Evolutionary conservation across 30 jellyfish, hydroid and myxozoan species (phyloP), one percentile per base, ranked within the genome.

Genomic region (Aurelia sp.): DNA sequence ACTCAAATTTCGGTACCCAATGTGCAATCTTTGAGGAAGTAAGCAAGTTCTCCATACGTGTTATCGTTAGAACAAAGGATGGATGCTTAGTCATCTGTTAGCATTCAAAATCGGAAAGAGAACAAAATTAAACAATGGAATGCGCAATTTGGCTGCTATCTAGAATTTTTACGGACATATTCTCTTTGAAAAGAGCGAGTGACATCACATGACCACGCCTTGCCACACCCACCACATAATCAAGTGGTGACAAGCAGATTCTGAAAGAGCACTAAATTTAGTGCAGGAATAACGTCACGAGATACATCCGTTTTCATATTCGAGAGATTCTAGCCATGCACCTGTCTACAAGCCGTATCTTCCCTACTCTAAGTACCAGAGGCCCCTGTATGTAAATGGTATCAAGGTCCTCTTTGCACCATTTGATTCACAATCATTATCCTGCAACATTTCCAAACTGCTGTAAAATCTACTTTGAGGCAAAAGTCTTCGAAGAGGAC

Each of bases 261-360:
- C 82, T 78, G 89, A 61, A 65, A 78, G 79, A 78, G 90, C 90
- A 80, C 63, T 80, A 80, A 66, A 68, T 80, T 66, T 80, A 75
- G 66, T 51, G 33, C 33, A 27, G 2, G 33, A 27, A 27, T 0
- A 27, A 27, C 33, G n/a, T n/a, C n/a, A n/a, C n/a, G n/a, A n/a
- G n/a, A n/a, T n/a, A n/a, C n/a, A n/a, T n/a, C n/a, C n/a, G n/a
- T n/a, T n/a, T n/a, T n/a, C n/a, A n/a, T n/a, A n/a, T n/a, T n/a
- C n/a, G n/a, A n/a, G n/a, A n/a, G n/a, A n/a, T n/a, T n/a, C n/a
- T n/a, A n/a, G n/a, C n/a, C n/a, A n/a, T n/a, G n/a, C n/a, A n/a
- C n/a, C n/a, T n/a, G n/a, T n/a, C n/a, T n/a, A n/a, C n/a, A n/a
- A n/a, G n/a, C n/a, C n/a, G n/a, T n/a, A n/a, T n/a, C n/a, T n/a